Conservation (phyloP, 2,797 vertebrate species). For the Petrocephalus schoutedeni region DNA sequence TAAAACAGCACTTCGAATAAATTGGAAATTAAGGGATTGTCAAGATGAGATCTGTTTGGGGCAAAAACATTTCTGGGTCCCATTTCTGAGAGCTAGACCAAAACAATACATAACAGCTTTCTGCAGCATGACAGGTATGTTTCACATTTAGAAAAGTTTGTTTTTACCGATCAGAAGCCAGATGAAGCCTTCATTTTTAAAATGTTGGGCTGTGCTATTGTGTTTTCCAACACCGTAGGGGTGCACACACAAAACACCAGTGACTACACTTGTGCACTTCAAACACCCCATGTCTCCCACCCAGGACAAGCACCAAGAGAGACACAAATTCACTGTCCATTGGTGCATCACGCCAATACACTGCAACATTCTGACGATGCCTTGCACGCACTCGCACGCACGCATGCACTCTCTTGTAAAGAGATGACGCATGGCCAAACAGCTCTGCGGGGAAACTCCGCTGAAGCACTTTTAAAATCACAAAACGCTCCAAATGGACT, state of each 20-base stretch:
- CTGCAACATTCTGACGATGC: background rate
- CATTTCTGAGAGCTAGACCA: conserved; percentile 59
- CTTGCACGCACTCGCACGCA: background rate
- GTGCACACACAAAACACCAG: conserved; percentile 8
- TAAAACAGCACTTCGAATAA: conserved; percentile 14
- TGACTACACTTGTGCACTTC: background rate
- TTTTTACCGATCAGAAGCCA: conserved; percentile 39
- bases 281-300: conserved; percentile 30
- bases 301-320: conserved; percentile 28
- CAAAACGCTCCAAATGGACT: background rate
- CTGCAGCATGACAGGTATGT: conserved; percentile 47
- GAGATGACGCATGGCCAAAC: background rate
- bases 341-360: background rate
- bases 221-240: background rate
- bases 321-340: conserved; percentile 27
- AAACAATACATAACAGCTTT: conserved; percentile 40
- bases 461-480: background rate
- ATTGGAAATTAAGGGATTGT: background rate
- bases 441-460: background rate
- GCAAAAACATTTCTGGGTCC: conserved; percentile 47
- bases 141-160: conserved; percentile 49
- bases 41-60: conserved; percentile 38
- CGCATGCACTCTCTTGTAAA: background rate
- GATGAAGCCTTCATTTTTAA: conserved; percentile 14
- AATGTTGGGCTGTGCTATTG: background rate